phyloP scores from a whole-genome alignment of 2,888 invertebrate genomes.

The Panzeria rudis region DNA sequence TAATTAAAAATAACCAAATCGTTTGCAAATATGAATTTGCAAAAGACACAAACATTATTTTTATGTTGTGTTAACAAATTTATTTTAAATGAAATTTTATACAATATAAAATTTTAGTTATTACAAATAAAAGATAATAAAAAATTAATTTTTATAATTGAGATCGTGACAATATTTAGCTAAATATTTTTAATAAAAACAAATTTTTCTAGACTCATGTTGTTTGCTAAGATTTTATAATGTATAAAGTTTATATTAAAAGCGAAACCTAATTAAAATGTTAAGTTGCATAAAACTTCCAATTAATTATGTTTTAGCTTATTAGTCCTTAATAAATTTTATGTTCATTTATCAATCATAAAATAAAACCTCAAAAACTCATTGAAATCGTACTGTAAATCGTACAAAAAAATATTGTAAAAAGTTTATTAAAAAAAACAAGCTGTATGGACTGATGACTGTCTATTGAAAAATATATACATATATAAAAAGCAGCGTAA shows the following conservation, averaged over 20 bases:
- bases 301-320: constrained; percentile 25
- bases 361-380: constrained; percentile 47
- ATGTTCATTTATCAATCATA: constrained; percentile 16
- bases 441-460: constrained; percentile 48
- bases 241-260: constrained; percentile 33
- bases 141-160: constrained; percentile 7
- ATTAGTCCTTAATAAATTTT: constrained; percentile 18
- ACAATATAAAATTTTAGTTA: constrained; percentile 58
- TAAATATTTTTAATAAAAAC: constrained; percentile 36
- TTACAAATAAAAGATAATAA: neutral
- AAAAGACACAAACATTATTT: constrained; percentile 33
- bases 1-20: constrained; percentile 71
- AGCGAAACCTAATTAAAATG: neutral
- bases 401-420: constrained; percentile 51
- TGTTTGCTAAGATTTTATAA: constrained; percentile 59
- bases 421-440: constrained; percentile 38
- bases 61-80: neutral
- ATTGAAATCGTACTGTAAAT: constrained; percentile 32
- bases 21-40: constrained; percentile 30
- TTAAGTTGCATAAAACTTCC: neutral
- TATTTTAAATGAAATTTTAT: constrained; percentile 31
- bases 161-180: constrained; percentile 56
- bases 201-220: constrained; percentile 14
- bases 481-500: constrained; percentile 40
- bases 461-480: constrained; percentile 16